Percentiles rank a stretch among this genome's conserved stretches.
Conservation (phyloP, 64 coral and sea anemone species). For the Actinia equina region DNA sequence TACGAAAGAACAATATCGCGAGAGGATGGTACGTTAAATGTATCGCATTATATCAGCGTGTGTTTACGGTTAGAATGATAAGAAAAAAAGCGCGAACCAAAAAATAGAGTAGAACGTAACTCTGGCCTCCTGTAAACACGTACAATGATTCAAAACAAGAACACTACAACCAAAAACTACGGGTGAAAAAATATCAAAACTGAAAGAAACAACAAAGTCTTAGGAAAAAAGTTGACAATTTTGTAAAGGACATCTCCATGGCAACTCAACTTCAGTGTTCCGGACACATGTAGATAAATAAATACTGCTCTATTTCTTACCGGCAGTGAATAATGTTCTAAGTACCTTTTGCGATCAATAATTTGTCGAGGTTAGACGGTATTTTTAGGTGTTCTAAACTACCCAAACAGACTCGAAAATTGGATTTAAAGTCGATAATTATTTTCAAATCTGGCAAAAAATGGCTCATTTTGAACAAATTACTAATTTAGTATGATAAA, state of each 20-base stretch:
- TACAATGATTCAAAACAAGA: background rate
- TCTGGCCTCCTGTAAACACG: no score
- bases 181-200: background rate
- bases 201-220: background rate
- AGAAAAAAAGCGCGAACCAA: background rate
- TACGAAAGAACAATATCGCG: background rate
- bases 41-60: background rate
- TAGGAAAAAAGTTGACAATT: background rate
- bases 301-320: background rate
- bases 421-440: background rate
- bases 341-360: background rate
- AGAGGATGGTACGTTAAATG: background rate
- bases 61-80: background rate
- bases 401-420: background rate
- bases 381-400: background rate
- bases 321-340: background rate
- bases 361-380: background rate
- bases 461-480: background rate
- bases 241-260: background rate
- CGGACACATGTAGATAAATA: background rate
- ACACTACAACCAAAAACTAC: background rate
- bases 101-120: background rate
- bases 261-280: background rate
- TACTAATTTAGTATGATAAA: background rate
- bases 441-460: background rate